Percentiles rank a stretch among this genome's conserved stretches.
phyloP scores from a whole-genome alignment of 2,113 vertebrate genomes.

The Meles meles region DNA sequence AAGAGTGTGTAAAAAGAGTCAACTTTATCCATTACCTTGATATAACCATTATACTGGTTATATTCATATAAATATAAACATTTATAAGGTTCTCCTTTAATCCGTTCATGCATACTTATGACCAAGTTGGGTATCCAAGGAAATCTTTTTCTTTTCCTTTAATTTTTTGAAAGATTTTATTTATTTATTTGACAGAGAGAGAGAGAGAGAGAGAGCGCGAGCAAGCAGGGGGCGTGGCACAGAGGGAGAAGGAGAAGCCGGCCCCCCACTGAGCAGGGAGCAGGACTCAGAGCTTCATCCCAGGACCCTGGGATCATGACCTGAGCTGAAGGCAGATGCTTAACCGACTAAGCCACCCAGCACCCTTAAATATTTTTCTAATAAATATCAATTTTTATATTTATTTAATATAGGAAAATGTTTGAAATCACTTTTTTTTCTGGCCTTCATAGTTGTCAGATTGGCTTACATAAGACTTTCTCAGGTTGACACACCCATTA shows the following conservation, averaged over 20 bases:
- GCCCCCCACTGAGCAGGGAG: not conserved
- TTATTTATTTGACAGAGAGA: not conserved
- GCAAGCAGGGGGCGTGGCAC: not conserved
- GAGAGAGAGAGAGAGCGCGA: not conserved
- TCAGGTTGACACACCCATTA: not conserved
- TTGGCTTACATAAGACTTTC: not conserved
- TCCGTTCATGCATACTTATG: not conserved
- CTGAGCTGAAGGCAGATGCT: not conserved
- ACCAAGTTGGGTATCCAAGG: not conserved
- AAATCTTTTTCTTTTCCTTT: not conserved
- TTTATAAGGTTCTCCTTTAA: not conserved
- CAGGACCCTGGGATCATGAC: not conserved
- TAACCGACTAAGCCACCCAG: not conserved
- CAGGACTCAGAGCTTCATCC: not conserved
- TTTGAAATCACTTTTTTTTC: not conserved
- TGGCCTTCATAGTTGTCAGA: not conserved
- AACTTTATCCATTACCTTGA: not conserved
- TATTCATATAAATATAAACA: not conserved
- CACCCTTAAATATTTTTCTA: not conserved
- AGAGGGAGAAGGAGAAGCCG: not conserved
- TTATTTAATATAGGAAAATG: not conserved
- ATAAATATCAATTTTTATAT: not conserved
- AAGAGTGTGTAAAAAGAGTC: not conserved
- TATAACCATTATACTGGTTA: not conserved
- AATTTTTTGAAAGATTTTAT: not conserved